Conservation (phyloP, 1,140 invertebrate genomes). For the Calycopis cecrops region DNA sequence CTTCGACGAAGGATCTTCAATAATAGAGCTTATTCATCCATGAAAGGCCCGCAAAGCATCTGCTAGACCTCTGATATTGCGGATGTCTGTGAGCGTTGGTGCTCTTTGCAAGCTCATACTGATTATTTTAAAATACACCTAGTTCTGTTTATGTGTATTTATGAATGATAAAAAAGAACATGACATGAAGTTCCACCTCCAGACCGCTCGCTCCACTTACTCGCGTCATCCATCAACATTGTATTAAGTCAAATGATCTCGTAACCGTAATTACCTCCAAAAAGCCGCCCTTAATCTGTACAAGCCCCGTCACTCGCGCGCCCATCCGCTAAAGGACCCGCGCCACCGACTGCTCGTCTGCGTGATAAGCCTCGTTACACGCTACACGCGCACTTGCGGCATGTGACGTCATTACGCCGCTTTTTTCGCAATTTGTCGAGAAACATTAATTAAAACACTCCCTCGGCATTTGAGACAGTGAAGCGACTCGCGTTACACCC, state of each 20-base stretch:
- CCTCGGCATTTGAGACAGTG: slow-evolving; percentile 59
- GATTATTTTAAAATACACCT: no score
- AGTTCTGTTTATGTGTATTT: no score
- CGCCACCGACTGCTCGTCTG: slow-evolving; percentile 37
- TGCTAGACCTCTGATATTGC: no score
- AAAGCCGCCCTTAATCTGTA: slow-evolving; percentile 32
- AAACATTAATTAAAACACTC: slow-evolving; percentile 67
- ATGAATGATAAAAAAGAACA: no score
- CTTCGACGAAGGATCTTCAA: no score
- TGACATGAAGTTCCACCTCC: no score
- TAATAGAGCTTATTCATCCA: no score
- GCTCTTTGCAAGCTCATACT: no score
- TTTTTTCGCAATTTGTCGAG: slow-evolving; percentile 64
- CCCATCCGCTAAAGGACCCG: slow-evolving; percentile 52
- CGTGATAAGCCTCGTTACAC: slow-evolving; percentile 56
- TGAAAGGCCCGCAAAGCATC: no score
- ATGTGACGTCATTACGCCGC: slow-evolving; percentile 56
- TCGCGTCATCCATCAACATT: not conserved
- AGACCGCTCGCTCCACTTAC: no score
- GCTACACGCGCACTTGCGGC: slow-evolving; percentile 32
- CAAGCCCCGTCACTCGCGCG: slow-evolving; percentile 52
- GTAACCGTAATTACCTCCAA: slow-evolving; percentile 21
- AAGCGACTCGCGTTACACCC: slow-evolving; percentile 41
- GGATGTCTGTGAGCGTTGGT: no score
- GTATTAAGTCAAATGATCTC: slow-evolving; percentile 13